phyloP scores from a whole-genome alignment of 2,888 invertebrate genomes.

The Gonocerus acuteangulatus region DNA sequence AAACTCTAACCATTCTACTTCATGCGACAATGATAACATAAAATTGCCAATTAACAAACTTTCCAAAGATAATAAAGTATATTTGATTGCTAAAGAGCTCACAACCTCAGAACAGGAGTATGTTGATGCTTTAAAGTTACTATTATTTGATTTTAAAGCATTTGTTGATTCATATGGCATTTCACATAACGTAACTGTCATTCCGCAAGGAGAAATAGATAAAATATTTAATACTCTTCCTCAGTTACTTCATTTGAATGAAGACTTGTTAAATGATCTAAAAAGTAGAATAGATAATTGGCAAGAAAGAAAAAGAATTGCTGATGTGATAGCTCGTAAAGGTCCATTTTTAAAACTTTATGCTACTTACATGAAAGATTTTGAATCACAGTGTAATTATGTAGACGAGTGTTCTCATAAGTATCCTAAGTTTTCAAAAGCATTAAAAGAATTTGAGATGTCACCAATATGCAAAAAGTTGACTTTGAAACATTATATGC shows the following conservation, averaged over 20 bases:
- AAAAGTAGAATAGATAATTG: conserved; percentile 47
- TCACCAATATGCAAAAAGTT: conserved; percentile 47
- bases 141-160: conserved; percentile 48
- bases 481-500: conserved; percentile 55
- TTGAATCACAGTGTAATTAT: conserved; percentile 46
- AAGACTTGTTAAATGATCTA: conserved; percentile 48
- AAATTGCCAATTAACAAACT: not conserved
- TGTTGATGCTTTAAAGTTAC: conserved; percentile 49
- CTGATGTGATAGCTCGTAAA: conserved; percentile 52
- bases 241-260: conserved; percentile 48
- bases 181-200: conserved; percentile 41
- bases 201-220: conserved; percentile 46
- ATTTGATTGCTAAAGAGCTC: conserved; percentile 49
- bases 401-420: conserved; percentile 48
- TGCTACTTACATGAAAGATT: conserved; percentile 50
- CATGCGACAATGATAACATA: not conserved
- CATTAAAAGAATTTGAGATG: conserved; percentile 48
- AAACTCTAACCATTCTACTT: not conserved
- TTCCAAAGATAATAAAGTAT: conserved; percentile 35
- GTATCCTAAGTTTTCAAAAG: conserved; percentile 46
- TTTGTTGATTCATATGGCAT: conserved; percentile 42
- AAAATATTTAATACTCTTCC: conserved; percentile 49
- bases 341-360: conserved; percentile 55
- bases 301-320: conserved; percentile 45
- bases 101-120: conserved; percentile 50